These are phyloP conservation scores for Anseranas semipalmata DNA, from an alignment of 2,113 vertebrate genomes.

Conservation along the genomic window DNA sequence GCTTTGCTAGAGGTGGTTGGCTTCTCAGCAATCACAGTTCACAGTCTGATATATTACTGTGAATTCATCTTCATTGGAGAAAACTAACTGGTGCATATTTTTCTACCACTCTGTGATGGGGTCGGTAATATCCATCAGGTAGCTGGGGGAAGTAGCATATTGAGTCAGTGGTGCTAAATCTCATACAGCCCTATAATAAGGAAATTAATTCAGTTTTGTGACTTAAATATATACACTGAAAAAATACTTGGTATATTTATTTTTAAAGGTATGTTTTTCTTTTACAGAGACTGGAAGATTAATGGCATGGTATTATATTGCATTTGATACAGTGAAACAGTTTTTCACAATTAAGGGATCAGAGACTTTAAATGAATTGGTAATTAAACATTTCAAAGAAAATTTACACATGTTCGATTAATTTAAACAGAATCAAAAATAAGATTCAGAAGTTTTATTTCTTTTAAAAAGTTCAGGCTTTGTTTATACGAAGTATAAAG, in stretches of 20 bases:
- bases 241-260: neutral
- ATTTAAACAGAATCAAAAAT: constrained; percentile 6
- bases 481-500: neutral
- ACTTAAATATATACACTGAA: neutral
- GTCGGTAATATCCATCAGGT: neutral
- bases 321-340: constrained; percentile 93
- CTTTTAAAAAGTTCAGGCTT: neutral
- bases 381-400: constrained; percentile 70
- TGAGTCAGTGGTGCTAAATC: neutral
- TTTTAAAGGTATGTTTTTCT: constrained; percentile 26
- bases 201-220: neutral
- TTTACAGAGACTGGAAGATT: constrained; percentile 87
- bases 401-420: neutral
- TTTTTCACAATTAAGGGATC: constrained; percentile 86
- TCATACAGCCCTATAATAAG: neutral
- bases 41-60: neutral
- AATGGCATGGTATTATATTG: constrained; percentile 94
- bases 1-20: neutral
- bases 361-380: constrained; percentile 90
- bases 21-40: neutral
- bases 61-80: neutral
- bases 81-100: neutral
- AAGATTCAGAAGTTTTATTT: neutral
- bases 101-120: neutral
- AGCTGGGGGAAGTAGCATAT: neutral